Evolutionary conservation across 2,888 invertebrate genomes (phyloP).

Genomic region (Acheta domesticus): DNA sequence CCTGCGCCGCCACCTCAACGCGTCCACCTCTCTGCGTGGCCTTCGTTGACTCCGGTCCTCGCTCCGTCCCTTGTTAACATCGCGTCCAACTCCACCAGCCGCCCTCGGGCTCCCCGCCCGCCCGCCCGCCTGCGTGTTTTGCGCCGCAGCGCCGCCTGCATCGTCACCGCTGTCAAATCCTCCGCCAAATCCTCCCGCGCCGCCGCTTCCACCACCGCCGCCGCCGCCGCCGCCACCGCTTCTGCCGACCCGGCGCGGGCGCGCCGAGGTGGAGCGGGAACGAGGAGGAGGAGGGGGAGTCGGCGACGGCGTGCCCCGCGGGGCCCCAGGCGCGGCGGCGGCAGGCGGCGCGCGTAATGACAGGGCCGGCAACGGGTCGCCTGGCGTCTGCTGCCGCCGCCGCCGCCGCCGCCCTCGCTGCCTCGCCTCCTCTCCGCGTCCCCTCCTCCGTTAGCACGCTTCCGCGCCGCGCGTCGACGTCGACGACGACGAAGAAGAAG

Average conservation of each 20-base stretch:
- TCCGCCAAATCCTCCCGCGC: too few relatives aligned
- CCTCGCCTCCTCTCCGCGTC: conserved; percentile 27
- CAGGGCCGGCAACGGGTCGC: conserved; percentile 35
- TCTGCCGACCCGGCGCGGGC: conserved; percentile 42
- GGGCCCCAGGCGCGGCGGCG: conserved; percentile 47
- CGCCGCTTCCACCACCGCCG: background rate
- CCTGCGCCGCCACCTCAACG: too few relatives aligned
- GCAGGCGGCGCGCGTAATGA: conserved; percentile 7
- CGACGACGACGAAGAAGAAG: background rate
- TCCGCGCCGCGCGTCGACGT: conserved; percentile 32
- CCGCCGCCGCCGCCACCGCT: background rate
- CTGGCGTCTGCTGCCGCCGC: conserved; percentile 29
- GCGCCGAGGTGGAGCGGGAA: conserved; percentile 48
- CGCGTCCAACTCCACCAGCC: too few relatives aligned
- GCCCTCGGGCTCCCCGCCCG: too few relatives aligned
- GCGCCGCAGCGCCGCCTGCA: too few relatives aligned
- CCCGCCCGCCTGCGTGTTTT: too few relatives aligned
- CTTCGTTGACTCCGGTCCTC: too few relatives aligned
- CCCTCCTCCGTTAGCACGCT: conserved; percentile 33
- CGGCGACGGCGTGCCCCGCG: conserved; percentile 42
- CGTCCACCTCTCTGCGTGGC: too few relatives aligned
- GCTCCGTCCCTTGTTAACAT: too few relatives aligned
- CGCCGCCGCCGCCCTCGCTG: background rate
- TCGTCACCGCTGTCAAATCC: too few relatives aligned
- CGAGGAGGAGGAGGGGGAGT: background rate